Base-by-base conservation (phyloP, 2,888 invertebrate species). In the Drosophila incognita region DNA sequence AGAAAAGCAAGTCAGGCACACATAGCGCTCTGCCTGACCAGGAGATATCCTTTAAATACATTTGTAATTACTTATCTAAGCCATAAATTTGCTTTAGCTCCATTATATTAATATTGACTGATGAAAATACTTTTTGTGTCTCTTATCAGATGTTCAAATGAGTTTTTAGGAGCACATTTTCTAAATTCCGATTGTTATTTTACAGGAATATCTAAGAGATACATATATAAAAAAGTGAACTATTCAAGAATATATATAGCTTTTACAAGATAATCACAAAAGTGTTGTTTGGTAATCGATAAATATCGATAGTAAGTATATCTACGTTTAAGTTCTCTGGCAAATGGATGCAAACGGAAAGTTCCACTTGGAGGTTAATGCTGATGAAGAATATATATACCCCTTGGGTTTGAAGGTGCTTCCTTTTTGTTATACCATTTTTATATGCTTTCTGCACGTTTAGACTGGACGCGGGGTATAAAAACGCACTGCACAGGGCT, bases 1-100 rank as follows among this genome's bases (percentile, higher is more conserved):
- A 51, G 33, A 63, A 46, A 46, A n/a, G 58, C 63, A 71, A 66
- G 13, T 10, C n/a, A 35, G 15, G 4, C 49, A 62, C 54, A 38
- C 11, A 13, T n/a, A 59, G 1, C 2, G 4, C 7, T 24, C 54
- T n/a, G 1, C n/a, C 6, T n/a, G 27, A 51, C 51, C 18, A 11
- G 5, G 2, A 35, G 3, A 49, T 49, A 27, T 6, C 35, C 49
- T 35, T 15, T 29, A 24, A 8, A 8, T 38, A 4, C 18, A 38
- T 24, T 21, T 46, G 4, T n/a, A 2, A 10, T n/a, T 4, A 40
- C n/a, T 10, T 7, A 7, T 18, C 18, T 18, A 0, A 31, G 0
- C 31, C 8, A 31, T 31, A 10, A n/a, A n/a, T n/a, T n/a, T 2
- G 2, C 2, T 36, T 6, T n/a, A n/a, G 2, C 21, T 21, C 6